Evolutionary conservation across 1,140 invertebrate species (phyloP).

Genomic region (Lycorma delicatula): DNA sequence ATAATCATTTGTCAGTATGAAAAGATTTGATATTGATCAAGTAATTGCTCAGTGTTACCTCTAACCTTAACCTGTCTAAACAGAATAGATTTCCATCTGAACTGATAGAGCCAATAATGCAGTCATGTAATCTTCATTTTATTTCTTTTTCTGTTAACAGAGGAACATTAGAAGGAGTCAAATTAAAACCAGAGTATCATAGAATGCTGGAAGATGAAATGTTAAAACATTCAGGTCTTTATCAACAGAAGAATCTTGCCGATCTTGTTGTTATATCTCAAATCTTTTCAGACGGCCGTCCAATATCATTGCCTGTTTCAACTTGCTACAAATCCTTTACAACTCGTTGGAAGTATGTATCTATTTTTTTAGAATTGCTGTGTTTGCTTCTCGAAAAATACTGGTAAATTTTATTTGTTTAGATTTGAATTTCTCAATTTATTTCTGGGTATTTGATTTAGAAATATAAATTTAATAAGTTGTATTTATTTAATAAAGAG

Average conservation of each 20-base stretch:
- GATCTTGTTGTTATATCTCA: slow-evolving; percentile 84
- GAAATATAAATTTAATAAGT: no score
- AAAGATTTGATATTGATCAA: no score
- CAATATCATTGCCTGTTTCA: slow-evolving; percentile 77
- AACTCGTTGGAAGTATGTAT: slow-evolving; percentile 79
- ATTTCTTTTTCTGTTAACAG: slow-evolving; percentile 44
- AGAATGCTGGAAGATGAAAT: slow-evolving; percentile 80
- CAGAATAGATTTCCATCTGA: neutral
- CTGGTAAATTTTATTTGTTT: no score
- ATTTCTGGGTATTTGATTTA: no score
- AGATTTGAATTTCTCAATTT: no score
- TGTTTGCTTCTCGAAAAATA: no score
- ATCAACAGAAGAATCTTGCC: slow-evolving; percentile 64
- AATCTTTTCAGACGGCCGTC: slow-evolving; percentile 73
- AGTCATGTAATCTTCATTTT: neutral
- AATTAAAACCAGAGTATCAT: slow-evolving; percentile 76
- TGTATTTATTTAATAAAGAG: no score
- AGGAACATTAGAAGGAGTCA: slow-evolving; percentile 88
- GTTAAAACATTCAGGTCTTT: slow-evolving; percentile 83
- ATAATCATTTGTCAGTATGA: neutral
- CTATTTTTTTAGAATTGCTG: slow-evolving; percentile 14
- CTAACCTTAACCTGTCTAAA: neutral
- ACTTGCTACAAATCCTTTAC: slow-evolving; percentile 92
- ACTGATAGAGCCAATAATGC: neutral
- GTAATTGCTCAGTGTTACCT: no score